phyloP scores from a whole-genome alignment of 2,113 vertebrate genomes.

The Hypocryptadius cinnamomeus region DNA sequence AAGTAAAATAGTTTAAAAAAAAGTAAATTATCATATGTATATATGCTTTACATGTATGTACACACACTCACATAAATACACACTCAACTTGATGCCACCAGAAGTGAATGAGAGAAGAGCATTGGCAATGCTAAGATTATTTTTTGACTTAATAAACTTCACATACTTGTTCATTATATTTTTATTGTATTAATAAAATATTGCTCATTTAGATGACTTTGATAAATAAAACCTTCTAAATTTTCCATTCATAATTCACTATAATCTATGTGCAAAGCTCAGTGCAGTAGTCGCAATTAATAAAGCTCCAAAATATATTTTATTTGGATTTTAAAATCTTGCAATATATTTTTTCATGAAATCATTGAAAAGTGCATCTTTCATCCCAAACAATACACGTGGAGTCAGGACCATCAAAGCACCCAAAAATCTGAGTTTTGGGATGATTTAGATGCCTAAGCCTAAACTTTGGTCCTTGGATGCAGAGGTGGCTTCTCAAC shows the following conservation, averaged over 20 bases:
- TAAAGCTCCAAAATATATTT: neutral
- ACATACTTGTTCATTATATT: slow-evolving; percentile 11
- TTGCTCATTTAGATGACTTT: slow-evolving; percentile 30
- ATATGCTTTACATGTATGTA: neutral
- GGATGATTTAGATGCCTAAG: neutral
- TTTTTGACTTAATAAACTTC: slow-evolving; percentile 34
- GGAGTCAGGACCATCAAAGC: neutral
- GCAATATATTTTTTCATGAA: neutral
- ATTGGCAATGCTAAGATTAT: neutral
- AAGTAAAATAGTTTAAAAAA: neutral
- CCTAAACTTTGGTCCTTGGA: neutral
- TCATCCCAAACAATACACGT: neutral
- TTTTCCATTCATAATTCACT: slow-evolving; percentile 12
- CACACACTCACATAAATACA: neutral
- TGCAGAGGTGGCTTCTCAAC: neutral
- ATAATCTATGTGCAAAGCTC: slow-evolving; percentile 31
- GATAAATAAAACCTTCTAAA: slow-evolving; percentile 28
- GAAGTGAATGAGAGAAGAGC: neutral
- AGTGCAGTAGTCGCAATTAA: neutral
- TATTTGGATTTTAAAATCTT: neutral
- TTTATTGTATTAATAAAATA: slow-evolving; percentile 47
- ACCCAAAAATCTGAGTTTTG: neutral
- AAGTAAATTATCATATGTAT: neutral
- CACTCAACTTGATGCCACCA: neutral
- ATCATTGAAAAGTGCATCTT: neutral